Evolutionary conservation across 1,140 invertebrate genomes (phyloP), one percentile per base, ranked within the genome.

Genomic region (Rhopalosiphum maidis): DNA sequence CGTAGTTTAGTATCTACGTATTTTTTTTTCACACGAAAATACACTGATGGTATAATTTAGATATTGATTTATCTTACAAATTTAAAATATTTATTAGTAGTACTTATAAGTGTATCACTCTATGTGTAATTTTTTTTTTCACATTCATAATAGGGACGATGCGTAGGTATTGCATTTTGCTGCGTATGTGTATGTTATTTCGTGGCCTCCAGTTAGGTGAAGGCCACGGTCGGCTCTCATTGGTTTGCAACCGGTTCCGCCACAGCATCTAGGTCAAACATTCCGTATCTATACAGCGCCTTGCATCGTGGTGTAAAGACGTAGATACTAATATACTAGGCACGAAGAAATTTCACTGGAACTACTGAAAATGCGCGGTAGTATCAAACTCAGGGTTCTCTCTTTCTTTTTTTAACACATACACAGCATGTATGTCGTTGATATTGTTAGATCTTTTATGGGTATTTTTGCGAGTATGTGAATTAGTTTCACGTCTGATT

Each of bases 211-310:
- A 93, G 91, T 86, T 86, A 93, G 91, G 91, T 93, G 91, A 93
- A 93, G 91, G 91, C 91, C 91, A 93, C 91, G 91, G 91, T 93
- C 35, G 91, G 35, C 82, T 93, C 91, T 85, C 91, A 93, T 93
- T 93, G 91, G 91, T 93, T 93, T 93, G 91, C 91, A 54, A 93
- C 91, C 91, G 91, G 91, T 93, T 93, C 91, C 91, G 35, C 48
- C 43, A 35, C 48, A 93, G 91, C 91, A 93, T 93, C 91, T 93
- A 55, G 91, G 91, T 93, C 91, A 93, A 86, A 83, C 91, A 93
- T 93, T 93, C 91, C 91, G 77, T 82, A 35, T 93, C 91, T 30
- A 43, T 41, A 43, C 22, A 86, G 77, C 46, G 68, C 68, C 90
- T 91, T 15, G 90, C n/a, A 37, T 46, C 46, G 87, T 35, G n/a